Percentiles rank a stretch among this genome's conserved stretches.
These are phyloP conservation scores for Troides oblongomaculatus DNA, from an alignment of 2,888 invertebrate species.

Conservation along the genomic window DNA sequence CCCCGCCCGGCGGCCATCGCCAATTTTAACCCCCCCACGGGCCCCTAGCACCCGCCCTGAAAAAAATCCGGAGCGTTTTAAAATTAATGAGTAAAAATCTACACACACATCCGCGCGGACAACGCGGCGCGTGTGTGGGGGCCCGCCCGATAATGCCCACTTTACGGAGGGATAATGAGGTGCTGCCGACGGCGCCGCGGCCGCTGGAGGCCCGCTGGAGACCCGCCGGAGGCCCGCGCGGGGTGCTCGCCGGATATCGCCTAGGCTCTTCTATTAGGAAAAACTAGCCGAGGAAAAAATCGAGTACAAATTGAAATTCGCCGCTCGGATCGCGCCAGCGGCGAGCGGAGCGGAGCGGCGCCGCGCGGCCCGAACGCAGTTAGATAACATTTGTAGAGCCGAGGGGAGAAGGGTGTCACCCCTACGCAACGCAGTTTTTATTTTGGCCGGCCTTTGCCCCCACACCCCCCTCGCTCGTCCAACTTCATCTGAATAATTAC, in stretches of 20 bases:
- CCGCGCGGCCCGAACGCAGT: slow-evolving; percentile 75
- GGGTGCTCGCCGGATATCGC: slow-evolving; percentile 48
- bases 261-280: slow-evolving; percentile 59
- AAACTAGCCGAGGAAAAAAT: slow-evolving; percentile 73
- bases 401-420: slow-evolving; percentile 67
- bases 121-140: slow-evolving; percentile 64
- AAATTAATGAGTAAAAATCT: slow-evolving; percentile 82
- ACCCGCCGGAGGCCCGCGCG: slow-evolving; percentile 37
- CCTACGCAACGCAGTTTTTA: slow-evolving; percentile 80
- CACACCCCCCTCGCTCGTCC: slow-evolving; percentile 77
- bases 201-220: slow-evolving; percentile 35
- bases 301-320: slow-evolving; percentile 75
- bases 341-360: slow-evolving; percentile 63
- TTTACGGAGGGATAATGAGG: slow-evolving; percentile 54
- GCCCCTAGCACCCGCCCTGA: slow-evolving; percentile 77
- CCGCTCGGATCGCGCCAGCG: slow-evolving; percentile 69
- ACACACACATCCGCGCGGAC: slow-evolving; percentile 74
- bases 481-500: slow-evolving; percentile 81
- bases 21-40: slow-evolving; percentile 71
- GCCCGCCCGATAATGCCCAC: slow-evolving; percentile 64
- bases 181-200: slow-evolving; percentile 39
- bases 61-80: slow-evolving; percentile 81
- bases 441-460: slow-evolving; percentile 78
- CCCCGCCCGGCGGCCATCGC: slow-evolving; percentile 80
- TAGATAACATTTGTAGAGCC: slow-evolving; percentile 79